These are phyloP conservation scores for Amphipyra tragopoginis DNA, from an alignment of 2,888 invertebrate genomes.

Conservation along the genomic window DNA sequence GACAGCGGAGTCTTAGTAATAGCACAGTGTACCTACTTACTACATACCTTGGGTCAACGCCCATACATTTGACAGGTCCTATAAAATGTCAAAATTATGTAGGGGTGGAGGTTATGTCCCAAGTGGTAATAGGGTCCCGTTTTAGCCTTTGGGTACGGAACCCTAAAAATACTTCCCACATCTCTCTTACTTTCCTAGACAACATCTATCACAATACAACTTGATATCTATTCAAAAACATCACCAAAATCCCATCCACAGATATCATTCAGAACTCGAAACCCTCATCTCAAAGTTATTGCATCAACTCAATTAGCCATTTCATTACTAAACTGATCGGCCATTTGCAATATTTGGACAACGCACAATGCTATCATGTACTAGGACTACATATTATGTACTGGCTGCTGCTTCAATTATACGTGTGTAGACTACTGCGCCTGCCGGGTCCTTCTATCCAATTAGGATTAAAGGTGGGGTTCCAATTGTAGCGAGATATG, in stretches of 20 bases:
- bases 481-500: conserved; percentile 54
- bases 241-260: neutral
- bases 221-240: too few species aligned
- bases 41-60: too few species aligned
- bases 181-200: too few species aligned
- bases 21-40: too few species aligned
- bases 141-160: too few species aligned
- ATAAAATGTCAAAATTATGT: too few species aligned
- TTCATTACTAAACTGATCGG: conserved; percentile 38
- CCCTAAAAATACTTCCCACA: too few species aligned
- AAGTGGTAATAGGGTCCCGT: too few species aligned
- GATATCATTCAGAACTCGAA: neutral
- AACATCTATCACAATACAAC: too few species aligned
- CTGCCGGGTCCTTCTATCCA: conserved; percentile 80
- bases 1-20: too few species aligned
- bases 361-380: conserved; percentile 40
- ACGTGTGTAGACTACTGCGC: conserved; percentile 75
- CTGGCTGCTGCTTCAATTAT: conserved; percentile 71
- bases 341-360: conserved; percentile 53
- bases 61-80: too few species aligned
- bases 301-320: conserved; percentile 37
- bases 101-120: too few species aligned
- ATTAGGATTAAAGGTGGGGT: conserved; percentile 80
- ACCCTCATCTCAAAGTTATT: conserved; percentile 13
- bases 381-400: conserved; percentile 24